Evolutionary conservation across 2,888 invertebrate species (phyloP), one percentile per base, ranked within the genome.

Genomic region (Lasioglossum zephyrum): DNA sequence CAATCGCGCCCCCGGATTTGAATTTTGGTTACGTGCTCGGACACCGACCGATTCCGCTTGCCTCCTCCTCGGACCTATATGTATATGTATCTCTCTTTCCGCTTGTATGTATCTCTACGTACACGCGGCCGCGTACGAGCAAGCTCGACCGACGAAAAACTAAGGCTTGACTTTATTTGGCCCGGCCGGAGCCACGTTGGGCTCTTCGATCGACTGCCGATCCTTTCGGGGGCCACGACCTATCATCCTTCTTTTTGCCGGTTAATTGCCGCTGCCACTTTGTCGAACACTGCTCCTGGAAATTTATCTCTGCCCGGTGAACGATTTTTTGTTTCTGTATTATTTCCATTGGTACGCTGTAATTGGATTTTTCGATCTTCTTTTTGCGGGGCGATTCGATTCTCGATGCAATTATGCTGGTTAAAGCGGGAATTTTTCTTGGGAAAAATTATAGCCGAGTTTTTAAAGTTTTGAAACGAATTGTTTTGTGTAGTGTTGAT

Each of bases 1-100:
- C 94, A 95, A 95, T 94, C 86, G 90, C 77, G 88, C 87, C 87
- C 89, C 87, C 89, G 92, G 81, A 93, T 93, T 93, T 92, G 90
- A 93, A 93, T 93, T 69, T 93, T 90, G 91, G 88, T 88, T 90
- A 91, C 91, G 91, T 91, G 87, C 79, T 83, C 84, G 80, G 77
- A 83, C 80, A 77, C 73, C 69, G 84, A 31, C 86, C 82, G 79
- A 80, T 78, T 79, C 84, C 60, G 76, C 72, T 69, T 39, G 36
- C 39, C 69, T 63, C 77, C 74, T 77, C 75, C 41, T 60, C 82
- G 44, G 73, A 77, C 73, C 73, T 77, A 70, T 82, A 78, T 60
- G 66, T n/a, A n/a, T 57, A 31, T 26, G 26, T 26, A 31, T 60
- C 13, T 69, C 11, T 22, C 39, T 69, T 22, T 36, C 36, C 0